Evolutionary conservation across 2,113 vertebrate genomes (phyloP).

Genomic region (Xiphias gladius): DNA sequence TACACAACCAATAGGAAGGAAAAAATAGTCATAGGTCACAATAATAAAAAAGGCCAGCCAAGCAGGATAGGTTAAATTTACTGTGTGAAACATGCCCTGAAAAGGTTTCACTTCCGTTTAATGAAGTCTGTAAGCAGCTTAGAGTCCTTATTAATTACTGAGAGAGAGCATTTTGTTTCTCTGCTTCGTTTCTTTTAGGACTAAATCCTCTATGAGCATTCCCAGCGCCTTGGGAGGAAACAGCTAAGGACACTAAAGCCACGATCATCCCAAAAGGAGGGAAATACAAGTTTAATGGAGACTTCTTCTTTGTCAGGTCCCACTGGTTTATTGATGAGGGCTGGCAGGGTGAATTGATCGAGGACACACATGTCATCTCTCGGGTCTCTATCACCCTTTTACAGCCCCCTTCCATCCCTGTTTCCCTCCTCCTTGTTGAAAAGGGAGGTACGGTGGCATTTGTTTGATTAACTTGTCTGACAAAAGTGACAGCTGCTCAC

Average conservation of each 20-base stretch:
- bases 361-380: slow-evolving; percentile 76
- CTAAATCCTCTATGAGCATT: slow-evolving; percentile 70
- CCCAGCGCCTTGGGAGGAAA: slow-evolving; percentile 56
- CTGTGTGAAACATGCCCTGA: slow-evolving; percentile 73
- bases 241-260: slow-evolving; percentile 58
- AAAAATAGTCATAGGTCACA: slow-evolving; percentile 16
- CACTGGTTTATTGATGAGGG: slow-evolving; percentile 72
- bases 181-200: slow-evolving; percentile 57
- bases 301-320: slow-evolving; percentile 67
- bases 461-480: slow-evolving; percentile 99
- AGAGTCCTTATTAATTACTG: slow-evolving; percentile 79
- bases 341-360: slow-evolving; percentile 67
- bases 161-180: slow-evolving; percentile 75
- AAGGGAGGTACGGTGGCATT: slow-evolving; percentile 99
- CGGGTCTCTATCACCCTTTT: slow-evolving; percentile 71
- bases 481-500: slow-evolving; percentile 99
- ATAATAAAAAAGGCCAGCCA: slow-evolving; percentile 65
- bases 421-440: slow-evolving; percentile 88
- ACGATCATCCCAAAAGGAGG: slow-evolving; percentile 46
- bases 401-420: slow-evolving; percentile 49
- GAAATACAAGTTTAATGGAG: slow-evolving; percentile 80
- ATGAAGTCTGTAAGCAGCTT: slow-evolving; percentile 84
- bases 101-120: slow-evolving; percentile 81
- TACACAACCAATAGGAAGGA: slow-evolving; percentile 16
- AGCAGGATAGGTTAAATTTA: slow-evolving; percentile 58